A percentile compares a stretch with the other conserved stretches of the same genome.
These are phyloP conservation scores for Corythoichthys intestinalis DNA, from an alignment of 2,113 vertebrate genomes.

Conservation along the genomic window DNA sequence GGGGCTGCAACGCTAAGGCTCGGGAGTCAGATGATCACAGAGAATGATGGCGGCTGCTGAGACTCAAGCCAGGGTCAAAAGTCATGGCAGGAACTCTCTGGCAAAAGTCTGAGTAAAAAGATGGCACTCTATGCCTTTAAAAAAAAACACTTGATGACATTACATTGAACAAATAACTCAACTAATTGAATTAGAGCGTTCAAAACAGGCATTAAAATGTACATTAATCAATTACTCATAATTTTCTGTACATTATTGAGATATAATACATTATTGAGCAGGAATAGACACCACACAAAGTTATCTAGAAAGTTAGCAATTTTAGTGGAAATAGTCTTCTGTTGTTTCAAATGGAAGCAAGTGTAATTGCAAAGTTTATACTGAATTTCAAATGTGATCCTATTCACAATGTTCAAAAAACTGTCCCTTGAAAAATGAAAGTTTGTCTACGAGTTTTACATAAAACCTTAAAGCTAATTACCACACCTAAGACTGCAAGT, in stretches of 20 bases:
- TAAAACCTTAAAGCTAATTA: background rate
- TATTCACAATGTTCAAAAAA: background rate
- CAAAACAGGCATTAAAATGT: no score
- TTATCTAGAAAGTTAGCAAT: background rate
- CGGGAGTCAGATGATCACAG: constrained; percentile 58
- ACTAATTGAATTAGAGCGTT: no score
- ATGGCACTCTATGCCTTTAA: constrained; percentile 15
- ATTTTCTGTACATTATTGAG: background rate
- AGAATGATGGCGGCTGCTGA: constrained; percentile 58
- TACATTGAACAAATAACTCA: no score
- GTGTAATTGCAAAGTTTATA: background rate
- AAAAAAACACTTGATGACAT: constrained; percentile 9
- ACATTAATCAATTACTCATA: no score
- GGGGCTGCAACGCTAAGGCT: constrained; percentile 52
- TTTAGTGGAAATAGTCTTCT: background rate
- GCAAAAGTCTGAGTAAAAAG: constrained; percentile 31
- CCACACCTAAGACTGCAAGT: no score
- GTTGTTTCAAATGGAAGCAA: background rate
- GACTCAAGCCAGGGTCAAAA: constrained; percentile 53
- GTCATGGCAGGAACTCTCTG: constrained; percentile 50
- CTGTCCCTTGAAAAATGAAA: background rate
- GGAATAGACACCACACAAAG: background rate
- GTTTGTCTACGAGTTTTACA: background rate
- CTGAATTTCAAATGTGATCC: background rate
- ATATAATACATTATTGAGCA: background rate